Evolutionary conservation across 2,113 vertebrate genomes (phyloP), one percentile per base, ranked within the genome.

Genomic region (Tupaia tana): DNA sequence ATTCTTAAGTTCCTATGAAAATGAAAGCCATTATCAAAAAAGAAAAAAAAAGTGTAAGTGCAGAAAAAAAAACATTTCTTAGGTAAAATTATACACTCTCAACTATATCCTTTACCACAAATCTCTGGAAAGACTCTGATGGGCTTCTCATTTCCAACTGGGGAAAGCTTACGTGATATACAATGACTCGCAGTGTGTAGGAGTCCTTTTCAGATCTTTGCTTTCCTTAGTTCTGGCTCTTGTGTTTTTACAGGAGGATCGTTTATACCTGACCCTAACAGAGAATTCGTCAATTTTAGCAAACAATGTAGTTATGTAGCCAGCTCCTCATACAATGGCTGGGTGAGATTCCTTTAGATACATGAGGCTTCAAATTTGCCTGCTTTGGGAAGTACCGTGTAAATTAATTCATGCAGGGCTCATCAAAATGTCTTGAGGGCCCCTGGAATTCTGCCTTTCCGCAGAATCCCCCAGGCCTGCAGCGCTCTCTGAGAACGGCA

Each of bases 81-180:
- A 31, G 52, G 14, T 24, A n/a, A 52, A 3, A 69, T 25, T 34
- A 15, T 2, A 2, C 7, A 29, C 9, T n/a, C 56, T 34, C 12
- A 34, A 71, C 71, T 34, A 43, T 67, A 63, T 6, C 31, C n/a
- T 27, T 64, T 19, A 24, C 20, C 22, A 1, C 10, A 25, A 74
- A 11, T 22, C 56, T 75, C 77, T 31, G 82, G 19, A 69, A 61
- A 89, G 31, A 34, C 9, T 2, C 7, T 2, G 3, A 52, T 6
- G 3, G 20, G 2, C 7, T 4, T 9, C 29, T 3, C 5, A 9
- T 6, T 19, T 7, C 4, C 20, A n/a, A 7, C 1, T 18, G 1
- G 0, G 7, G n/a, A 0, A 34, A 31, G 9, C 6, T 19, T 54
- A 6, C 24, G 54, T 9, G 10, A 22, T 9, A 1, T 1, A 6